A percentile compares a stretch with the other conserved stretches of the same genome.
Evolutionary conservation across 2,888 invertebrate genomes (phyloP).

Genomic region (Dryobota labecula): DNA sequence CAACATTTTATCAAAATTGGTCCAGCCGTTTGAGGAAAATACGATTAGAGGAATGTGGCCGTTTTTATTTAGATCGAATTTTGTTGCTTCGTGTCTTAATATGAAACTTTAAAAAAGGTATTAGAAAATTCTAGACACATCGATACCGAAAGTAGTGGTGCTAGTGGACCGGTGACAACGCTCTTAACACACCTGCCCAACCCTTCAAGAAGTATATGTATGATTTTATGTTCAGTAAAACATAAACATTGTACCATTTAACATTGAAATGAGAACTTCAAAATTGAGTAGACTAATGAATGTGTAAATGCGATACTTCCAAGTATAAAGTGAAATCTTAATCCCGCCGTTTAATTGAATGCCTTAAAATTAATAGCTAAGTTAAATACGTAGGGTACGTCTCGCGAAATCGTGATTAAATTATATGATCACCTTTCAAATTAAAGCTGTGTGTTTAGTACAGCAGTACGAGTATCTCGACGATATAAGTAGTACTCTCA

Average conservation of each 20-base stretch:
- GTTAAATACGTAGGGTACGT: constrained; percentile 21
- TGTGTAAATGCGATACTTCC: constrained; percentile 17
- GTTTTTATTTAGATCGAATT: too few species aligned
- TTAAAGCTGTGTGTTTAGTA: constrained; percentile 26
- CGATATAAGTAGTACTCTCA: not conserved
- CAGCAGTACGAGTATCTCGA: not conserved
- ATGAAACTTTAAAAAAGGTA: too few species aligned
- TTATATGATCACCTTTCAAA: constrained; percentile 35
- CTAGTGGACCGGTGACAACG: too few species aligned
- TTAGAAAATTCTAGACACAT: too few species aligned
- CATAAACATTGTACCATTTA: constrained; percentile 11
- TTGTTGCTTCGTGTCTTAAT: too few species aligned
- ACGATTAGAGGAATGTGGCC: too few species aligned
- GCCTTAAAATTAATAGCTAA: constrained; percentile 27
- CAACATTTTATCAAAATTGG: too few species aligned
- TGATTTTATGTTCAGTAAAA: not conserved
- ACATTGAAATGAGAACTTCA: not conserved
- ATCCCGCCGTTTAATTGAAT: constrained; percentile 24
- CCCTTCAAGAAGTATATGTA: not conserved
- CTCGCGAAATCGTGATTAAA: constrained; percentile 18
- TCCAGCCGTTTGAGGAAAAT: too few species aligned
- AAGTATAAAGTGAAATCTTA: constrained; percentile 35
- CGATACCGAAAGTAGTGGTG: too few species aligned
- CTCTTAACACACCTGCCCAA: too few species aligned
- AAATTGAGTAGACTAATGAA: constrained; percentile 38